Base-by-base conservation (phyloP, 2,797 vertebrate genomes). In the Typhlichthys eigenmanni region DNA sequence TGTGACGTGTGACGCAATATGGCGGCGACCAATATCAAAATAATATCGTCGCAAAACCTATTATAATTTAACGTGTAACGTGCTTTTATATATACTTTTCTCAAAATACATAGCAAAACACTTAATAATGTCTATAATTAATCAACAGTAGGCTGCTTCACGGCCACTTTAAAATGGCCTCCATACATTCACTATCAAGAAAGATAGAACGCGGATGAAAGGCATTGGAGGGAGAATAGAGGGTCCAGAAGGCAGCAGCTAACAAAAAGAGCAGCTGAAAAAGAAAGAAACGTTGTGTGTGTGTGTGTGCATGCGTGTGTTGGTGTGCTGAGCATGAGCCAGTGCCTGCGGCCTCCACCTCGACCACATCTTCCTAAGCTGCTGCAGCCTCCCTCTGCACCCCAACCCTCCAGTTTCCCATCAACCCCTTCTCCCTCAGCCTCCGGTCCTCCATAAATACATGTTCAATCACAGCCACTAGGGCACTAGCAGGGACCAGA, bases 361-460 rank as follows among this genome's bases (percentile, higher is more conserved):
- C 79, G 76, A 66, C 69, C 79, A 71, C 72, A 84, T 88, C 87
- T 84, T 86, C 81, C 81, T 83, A 76, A 84, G 79, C 83, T 82
- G 72, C 76, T 76, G 78, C 11, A 32, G 24, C 69, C 76, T 77
- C 80, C 66, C 74, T 71, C 78, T 83, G 61, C 56, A 59, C 68
- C 46, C 19, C 46, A 24, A n/a, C 46, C 52, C 6, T 55, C 34
- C 7, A 5, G 5, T 7, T 2, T 34, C 34, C 34, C 34, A 34
- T 34, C 34, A 34, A 34, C 52, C 13, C 38, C 24, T 24, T 48
- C 62, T 19, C 19, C 19, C 29, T 34, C 71, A 79, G 84, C 82
- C 87, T 68, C 78, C 70, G 72, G 87, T 69, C 71, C 62, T 86
- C 87, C 84, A 80, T 90, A 90, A 90, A 92, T 90, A 88, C 80